These are phyloP conservation scores for Lophotis ruficrista DNA, from an alignment of 2,113 vertebrate genomes.

Conservation along the genomic window DNA sequence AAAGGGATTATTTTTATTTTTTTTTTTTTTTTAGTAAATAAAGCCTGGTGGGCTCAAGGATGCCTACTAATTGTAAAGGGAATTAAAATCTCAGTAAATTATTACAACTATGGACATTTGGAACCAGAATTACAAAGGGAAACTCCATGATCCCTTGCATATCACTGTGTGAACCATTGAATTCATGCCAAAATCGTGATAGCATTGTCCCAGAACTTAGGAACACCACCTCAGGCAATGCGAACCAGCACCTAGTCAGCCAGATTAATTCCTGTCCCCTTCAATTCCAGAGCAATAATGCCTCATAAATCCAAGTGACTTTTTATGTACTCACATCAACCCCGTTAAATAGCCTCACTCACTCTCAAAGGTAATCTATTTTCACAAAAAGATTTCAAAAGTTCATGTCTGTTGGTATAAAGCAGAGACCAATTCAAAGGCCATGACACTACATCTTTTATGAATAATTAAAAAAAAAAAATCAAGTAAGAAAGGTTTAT, in stretches of 20 bases:
- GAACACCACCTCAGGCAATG: neutral
- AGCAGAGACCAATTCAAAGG: neutral
- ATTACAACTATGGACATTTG: neutral
- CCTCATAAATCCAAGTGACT: neutral
- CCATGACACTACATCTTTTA: neutral
- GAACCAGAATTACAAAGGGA: neutral
- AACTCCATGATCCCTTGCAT: neutral
- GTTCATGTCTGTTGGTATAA: neutral
- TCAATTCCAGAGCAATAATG: neutral
- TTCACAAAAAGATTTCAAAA: neutral
- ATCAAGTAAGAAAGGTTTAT: neutral
- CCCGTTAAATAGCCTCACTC: neutral
- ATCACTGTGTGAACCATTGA: neutral
- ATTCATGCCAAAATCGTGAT: neutral
- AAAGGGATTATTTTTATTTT: neutral
- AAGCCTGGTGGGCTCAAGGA: neutral
- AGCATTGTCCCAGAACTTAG: neutral
- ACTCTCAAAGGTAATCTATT: neutral
- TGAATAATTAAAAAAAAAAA: neutral
- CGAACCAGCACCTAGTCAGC: neutral
- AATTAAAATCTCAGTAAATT: constrained; percentile 35
- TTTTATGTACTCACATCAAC: neutral
- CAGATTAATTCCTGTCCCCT: neutral
- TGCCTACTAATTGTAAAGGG: constrained; percentile 9
- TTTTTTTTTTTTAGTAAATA: neutral